phyloP scores from a whole-genome alignment of 2,113 vertebrate species.

The Martes martes region DNA sequence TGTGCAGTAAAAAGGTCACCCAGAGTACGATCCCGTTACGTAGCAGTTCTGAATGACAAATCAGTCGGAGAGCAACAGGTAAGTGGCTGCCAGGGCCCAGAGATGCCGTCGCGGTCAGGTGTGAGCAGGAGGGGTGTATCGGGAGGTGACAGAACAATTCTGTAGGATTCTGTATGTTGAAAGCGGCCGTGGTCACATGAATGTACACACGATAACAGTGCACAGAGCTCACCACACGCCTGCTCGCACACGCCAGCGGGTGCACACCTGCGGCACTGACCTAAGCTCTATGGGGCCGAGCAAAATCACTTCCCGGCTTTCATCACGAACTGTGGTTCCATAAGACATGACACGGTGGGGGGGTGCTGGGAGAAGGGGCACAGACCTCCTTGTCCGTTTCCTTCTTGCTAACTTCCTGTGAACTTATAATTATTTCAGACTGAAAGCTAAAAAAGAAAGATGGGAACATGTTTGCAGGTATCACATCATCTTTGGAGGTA shows the following conservation, averaged over 20 bases:
- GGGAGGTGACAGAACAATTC: not conserved
- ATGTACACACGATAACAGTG: rapidly evolving
- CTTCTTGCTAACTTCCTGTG: not conserved
- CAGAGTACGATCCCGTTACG: too few species aligned
- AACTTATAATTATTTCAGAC: not conserved
- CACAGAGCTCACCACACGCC: too few species aligned
- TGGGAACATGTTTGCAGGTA: not conserved
- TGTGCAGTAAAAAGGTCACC: not conserved
- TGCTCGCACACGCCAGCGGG: rapidly evolving
- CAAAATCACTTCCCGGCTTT: not conserved
- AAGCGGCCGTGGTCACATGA: not conserved
- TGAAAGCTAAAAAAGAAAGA: not conserved
- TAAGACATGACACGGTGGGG: rapidly evolving
- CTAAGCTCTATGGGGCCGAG: not conserved
- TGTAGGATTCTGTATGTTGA: not conserved
- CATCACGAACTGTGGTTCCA: rapidly evolving
- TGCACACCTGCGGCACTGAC: rapidly evolving
- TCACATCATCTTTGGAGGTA: not conserved
- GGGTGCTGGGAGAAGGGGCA: not conserved
- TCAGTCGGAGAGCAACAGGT: too few species aligned
- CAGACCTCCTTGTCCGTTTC: not conserved
- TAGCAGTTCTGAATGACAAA: not conserved
- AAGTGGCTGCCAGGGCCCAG: not conserved
- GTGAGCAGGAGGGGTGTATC: rapidly evolving
- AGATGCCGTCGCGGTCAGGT: rapidly evolving